These are phyloP conservation scores for Oscheius sp. DNA, from an alignment of 2,888 invertebrate species.

Conservation along the genomic window DNA sequence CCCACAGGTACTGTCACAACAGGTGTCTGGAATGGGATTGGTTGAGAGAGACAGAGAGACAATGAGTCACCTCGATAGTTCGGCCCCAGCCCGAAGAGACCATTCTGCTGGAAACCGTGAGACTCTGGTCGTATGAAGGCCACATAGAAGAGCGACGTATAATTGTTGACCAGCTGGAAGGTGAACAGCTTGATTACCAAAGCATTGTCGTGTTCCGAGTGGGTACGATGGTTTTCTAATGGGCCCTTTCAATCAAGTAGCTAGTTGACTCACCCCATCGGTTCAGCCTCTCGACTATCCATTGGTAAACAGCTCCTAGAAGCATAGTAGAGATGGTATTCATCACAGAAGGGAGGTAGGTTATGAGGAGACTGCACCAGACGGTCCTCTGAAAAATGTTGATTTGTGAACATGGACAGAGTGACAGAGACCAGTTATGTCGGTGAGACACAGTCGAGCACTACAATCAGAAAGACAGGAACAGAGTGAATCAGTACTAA, in stretches of 20 bases:
- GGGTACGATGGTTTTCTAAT: conserved; percentile 76
- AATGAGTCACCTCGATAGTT: neutral
- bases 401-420: neutral
- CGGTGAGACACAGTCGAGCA: too few species aligned
- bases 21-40: conserved; percentile 68
- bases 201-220: conserved; percentile 75
- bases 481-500: too few species aligned
- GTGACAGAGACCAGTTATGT: neutral
- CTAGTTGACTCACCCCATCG: conserved; percentile 46
- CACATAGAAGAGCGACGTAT: conserved; percentile 76
- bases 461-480: too few species aligned
- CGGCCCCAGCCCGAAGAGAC: conserved; percentile 73
- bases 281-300: conserved; percentile 74
- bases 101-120: conserved; percentile 60
- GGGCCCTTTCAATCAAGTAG: neutral
- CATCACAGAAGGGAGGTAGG: conserved; percentile 74
- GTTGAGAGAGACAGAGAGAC: too few species aligned
- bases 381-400: conserved; percentile 39
- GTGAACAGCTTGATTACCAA: conserved; percentile 76
- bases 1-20: conserved; percentile 75
- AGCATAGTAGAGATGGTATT: conserved; percentile 76
- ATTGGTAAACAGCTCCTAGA: conserved; percentile 74
- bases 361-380: conserved; percentile 69
- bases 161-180: conserved; percentile 77
- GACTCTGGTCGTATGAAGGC: conserved; percentile 76